Conservation (phyloP, 2,888 invertebrate genomes). For the Pegoplata infirma region DNA sequence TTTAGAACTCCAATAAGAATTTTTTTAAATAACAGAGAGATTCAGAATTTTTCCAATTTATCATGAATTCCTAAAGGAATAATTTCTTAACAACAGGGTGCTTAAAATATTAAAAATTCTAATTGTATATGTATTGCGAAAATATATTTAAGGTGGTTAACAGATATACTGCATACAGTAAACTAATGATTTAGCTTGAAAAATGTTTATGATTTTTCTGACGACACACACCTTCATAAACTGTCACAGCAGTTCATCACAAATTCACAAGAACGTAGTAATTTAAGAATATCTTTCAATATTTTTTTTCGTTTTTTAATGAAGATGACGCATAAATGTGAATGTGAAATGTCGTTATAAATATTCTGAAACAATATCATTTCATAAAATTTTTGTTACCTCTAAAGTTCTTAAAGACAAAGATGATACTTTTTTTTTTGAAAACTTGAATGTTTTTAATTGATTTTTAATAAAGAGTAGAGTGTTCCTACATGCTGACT, state of each 20-base stretch:
- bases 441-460: slow-evolving; percentile 62
- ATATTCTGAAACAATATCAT: slow-evolving; percentile 32
- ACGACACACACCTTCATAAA: not conserved
- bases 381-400: slow-evolving; percentile 15
- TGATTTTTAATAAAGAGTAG: slow-evolving; percentile 66
- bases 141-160: not conserved
- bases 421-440: slow-evolving; percentile 3
- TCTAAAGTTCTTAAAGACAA: not conserved
- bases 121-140: no score
- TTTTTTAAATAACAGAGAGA: no score
- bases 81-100: no score
- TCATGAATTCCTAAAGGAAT: no score
- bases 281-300: not conserved
- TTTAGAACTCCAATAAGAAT: no score
- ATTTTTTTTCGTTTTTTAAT: not conserved
- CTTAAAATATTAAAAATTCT: no score
- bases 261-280: not conserved
- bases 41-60: no score
- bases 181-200: not conserved
- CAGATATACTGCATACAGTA: not conserved
- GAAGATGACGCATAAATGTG: slow-evolving; percentile 20
- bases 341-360: slow-evolving; percentile 13
- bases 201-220: not conserved
- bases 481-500: slow-evolving; percentile 12
- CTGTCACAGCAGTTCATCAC: slow-evolving; percentile 6